Percentiles rank a stretch among this genome's conserved stretches.
Evolutionary conservation across 35 echinoderm and acorn worm genomes (phyloP).

Genomic region (Heliocidaris tuberculata): DNA sequence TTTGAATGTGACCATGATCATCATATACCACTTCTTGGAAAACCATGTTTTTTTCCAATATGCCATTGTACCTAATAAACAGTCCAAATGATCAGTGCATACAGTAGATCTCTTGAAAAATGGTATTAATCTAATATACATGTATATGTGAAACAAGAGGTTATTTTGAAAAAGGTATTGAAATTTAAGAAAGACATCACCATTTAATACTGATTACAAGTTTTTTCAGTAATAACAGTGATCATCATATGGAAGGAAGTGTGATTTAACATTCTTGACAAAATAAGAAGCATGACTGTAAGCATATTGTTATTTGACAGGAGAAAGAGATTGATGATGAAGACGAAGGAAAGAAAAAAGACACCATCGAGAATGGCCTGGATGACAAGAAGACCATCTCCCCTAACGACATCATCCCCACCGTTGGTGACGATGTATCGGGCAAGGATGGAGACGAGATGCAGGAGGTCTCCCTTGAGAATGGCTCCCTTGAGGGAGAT

Average conservation of each 20-base stretch:
- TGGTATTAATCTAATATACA: too few species aligned
- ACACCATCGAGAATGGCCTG: not conserved
- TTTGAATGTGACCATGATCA: not conserved
- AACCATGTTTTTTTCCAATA: too few species aligned
- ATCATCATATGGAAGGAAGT: too few species aligned
- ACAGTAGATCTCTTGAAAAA: too few species aligned
- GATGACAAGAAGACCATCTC: conserved; percentile 42
- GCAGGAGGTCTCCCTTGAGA: conserved; percentile 40
- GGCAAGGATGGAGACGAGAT: not conserved
- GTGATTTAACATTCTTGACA: too few species aligned
- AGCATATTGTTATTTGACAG: not conserved
- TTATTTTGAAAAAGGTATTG: too few species aligned
- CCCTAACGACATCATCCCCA: conserved; percentile 31
- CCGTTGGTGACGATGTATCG: not conserved
- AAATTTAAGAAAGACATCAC: too few species aligned
- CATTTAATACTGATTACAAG: too few species aligned
- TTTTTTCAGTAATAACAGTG: too few species aligned
- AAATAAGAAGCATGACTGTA: not conserved
- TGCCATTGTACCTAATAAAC: too few species aligned
- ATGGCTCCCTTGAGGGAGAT: not conserved
- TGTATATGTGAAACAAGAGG: too few species aligned
- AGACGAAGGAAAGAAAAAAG: conserved; percentile 33
- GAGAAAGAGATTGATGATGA: conserved; percentile 59
- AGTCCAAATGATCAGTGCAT: too few species aligned
- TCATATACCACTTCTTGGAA: not conserved